Evolutionary conservation across 2,113 vertebrate genomes (phyloP).

Genomic region (Halichoeres trimaculatus): DNA sequence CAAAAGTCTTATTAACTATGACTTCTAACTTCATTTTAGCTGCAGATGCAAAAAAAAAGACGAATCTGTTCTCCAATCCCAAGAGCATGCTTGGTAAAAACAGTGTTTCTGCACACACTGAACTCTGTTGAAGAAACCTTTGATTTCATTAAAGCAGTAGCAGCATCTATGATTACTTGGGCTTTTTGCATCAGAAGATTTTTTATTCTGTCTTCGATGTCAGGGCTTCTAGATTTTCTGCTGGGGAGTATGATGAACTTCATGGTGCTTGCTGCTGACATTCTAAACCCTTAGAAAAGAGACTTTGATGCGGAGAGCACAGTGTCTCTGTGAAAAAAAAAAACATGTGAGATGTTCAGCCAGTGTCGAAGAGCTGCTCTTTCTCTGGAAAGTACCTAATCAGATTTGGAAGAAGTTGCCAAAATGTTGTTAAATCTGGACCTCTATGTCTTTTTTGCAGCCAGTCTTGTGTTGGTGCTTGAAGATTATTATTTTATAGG

Average conservation of each 20-base stretch:
- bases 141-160: too few species aligned
- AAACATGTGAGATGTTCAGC: constrained; percentile 7
- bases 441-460: background rate
- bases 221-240: background rate
- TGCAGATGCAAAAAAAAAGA: too few species aligned
- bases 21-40: too few species aligned
- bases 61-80: too few species aligned
- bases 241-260: background rate
- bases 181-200: background rate
- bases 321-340: background rate
- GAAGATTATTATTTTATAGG: background rate
- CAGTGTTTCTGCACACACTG: too few species aligned
- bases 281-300: background rate
- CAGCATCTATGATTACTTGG: background rate
- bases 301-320: background rate
- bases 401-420: constrained; percentile 34
- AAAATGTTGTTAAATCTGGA: constrained; percentile 19
- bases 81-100: too few species aligned
- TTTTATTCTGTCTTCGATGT: background rate
- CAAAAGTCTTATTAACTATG: too few species aligned
- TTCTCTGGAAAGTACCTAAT: constrained; percentile 23
- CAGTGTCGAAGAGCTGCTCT: constrained; percentile 20
- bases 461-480: background rate
- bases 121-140: too few species aligned
- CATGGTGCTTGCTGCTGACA: background rate